Evolutionary conservation across 2,113 vertebrate genomes (phyloP).

Genomic region (Seriola rivoliana): DNA sequence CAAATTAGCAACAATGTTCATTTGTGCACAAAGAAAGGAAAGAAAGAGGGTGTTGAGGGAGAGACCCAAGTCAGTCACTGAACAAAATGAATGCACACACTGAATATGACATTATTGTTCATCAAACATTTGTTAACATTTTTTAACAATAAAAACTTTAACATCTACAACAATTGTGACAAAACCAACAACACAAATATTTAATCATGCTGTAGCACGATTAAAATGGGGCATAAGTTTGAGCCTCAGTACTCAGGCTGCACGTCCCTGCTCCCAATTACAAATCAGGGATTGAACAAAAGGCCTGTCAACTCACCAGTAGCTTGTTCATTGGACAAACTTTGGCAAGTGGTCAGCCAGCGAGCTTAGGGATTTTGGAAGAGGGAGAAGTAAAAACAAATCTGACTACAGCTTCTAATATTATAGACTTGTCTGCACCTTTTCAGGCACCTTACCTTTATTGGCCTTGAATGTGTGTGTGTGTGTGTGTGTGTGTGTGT

Average conservation of each 20-base stretch:
- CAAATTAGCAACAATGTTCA: not conserved
- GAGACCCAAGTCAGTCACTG: not conserved
- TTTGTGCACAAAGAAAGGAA: no score
- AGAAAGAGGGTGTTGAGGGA: no score
- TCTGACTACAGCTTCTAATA: conserved; percentile 1
- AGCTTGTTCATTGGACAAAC: conserved; percentile 2
- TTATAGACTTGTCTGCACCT: not conserved
- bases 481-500: not conserved
- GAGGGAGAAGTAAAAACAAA: not conserved
- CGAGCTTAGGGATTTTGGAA: not conserved
- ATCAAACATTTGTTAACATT: not conserved
- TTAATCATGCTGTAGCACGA: not conserved
- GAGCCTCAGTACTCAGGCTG: not conserved
- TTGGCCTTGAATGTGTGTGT: not conserved
- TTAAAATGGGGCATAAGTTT: not conserved
- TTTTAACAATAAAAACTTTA: no score
- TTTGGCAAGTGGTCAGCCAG: conserved; percentile 7
- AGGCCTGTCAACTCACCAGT: not conserved
- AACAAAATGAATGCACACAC: not conserved
- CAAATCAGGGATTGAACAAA: conserved; percentile 1
- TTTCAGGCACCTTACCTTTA: conserved; percentile 4
- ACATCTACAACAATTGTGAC: no score
- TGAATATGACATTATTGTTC: not conserved
- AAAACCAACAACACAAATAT: no score
- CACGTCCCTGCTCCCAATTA: not conserved